phyloP scores from a whole-genome alignment of 2,113 vertebrate genomes.

The Sander vitreus region DNA sequence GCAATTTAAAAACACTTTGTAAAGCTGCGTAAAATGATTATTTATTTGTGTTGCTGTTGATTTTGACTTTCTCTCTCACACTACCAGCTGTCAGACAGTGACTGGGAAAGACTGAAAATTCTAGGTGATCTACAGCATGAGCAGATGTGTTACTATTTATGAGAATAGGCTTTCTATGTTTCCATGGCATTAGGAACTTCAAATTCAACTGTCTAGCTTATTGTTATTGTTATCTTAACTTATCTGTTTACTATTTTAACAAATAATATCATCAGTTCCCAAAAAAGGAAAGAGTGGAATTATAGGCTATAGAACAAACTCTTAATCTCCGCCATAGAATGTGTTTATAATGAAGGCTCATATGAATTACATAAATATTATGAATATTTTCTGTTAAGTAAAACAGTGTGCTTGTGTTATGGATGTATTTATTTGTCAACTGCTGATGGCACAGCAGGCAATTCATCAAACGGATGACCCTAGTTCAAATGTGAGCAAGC shows the following conservation, averaged over 20 bases:
- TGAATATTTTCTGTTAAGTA: not conserved
- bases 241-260: conserved; percentile 30
- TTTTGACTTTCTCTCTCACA: not conserved
- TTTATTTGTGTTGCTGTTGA: conserved; percentile 29
- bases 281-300: conserved; percentile 13
- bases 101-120: not conserved
- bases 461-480: not conserved
- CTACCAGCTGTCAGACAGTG: conserved; percentile 11
- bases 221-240: too few relatives aligned
- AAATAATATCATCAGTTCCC: conserved; percentile 46
- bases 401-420: not conserved
- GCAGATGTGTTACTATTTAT: not conserved
- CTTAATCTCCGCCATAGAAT: not conserved
- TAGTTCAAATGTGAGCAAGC: conserved; percentile 24
- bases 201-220: not conserved
- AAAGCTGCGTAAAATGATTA: not conserved
- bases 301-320: not conserved
- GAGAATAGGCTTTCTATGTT: not conserved
- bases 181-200: not conserved
- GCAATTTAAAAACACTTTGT: not conserved
- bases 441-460: not conserved
- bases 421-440: not conserved
- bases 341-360: conserved; percentile 49
- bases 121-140: not conserved
- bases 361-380: conserved; percentile 21